Conservation (phyloP, 2,888 invertebrate species). For the Stenodema calcarata region DNA sequence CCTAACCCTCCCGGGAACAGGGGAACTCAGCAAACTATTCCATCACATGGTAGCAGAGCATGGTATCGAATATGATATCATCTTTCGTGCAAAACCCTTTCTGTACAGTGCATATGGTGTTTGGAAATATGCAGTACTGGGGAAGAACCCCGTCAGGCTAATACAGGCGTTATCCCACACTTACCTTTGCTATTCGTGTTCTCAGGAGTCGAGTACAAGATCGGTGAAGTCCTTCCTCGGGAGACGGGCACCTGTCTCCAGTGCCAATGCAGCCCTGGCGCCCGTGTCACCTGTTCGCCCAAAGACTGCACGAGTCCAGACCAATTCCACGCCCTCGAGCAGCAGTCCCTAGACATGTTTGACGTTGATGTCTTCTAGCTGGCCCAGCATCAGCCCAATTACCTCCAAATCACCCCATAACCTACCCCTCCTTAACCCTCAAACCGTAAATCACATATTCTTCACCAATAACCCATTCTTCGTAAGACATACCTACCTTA, state of each 20-base stretch:
- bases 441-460: background rate
- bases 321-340: slow-evolving; percentile 56
- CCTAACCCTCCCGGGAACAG: too few species aligned
- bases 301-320: slow-evolving; percentile 58
- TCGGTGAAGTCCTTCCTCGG: slow-evolving; percentile 72
- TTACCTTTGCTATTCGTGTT: background rate
- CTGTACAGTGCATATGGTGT: too few species aligned
- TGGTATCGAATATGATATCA: too few species aligned
- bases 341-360: slow-evolving; percentile 59
- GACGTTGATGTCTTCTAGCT: slow-evolving; percentile 58
- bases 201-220: slow-evolving; percentile 63
- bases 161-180: too few species aligned
- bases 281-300: slow-evolving; percentile 58
- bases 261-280: slow-evolving; percentile 71
- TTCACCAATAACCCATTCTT: background rate
- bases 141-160: too few species aligned
- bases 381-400: slow-evolving; percentile 42
- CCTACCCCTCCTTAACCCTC: background rate
- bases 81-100: too few species aligned
- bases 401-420: slow-evolving; percentile 45
- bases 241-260: slow-evolving; percentile 75
- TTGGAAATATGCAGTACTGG: too few species aligned
- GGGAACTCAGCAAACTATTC: too few species aligned
- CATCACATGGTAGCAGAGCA: too few species aligned
- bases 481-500: too few species aligned